phyloP scores from a whole-genome alignment of 2,797 vertebrate genomes.

The Muscicapa striata region DNA sequence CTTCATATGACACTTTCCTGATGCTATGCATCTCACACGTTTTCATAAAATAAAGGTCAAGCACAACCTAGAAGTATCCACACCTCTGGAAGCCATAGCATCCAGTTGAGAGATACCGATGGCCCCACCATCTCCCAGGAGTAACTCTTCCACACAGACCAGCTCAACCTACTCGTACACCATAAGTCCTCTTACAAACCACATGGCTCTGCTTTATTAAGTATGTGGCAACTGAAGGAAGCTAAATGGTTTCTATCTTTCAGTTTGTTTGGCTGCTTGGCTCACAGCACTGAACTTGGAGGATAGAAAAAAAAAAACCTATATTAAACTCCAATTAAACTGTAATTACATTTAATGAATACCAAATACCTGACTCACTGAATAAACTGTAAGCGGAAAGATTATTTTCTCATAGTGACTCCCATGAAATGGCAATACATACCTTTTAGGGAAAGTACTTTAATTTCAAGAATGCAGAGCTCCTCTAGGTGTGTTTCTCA shows the following conservation, averaged over 20 bases:
- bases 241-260: slow-evolving; percentile 10
- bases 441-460: slow-evolving; percentile 80
- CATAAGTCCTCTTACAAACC: not conserved
- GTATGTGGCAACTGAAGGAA: not conserved
- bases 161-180: not conserved
- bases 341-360: slow-evolving; percentile 83
- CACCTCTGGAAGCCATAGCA: not conserved
- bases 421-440: slow-evolving; percentile 77
- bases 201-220: not conserved
- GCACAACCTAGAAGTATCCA: not conserved
- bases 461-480: slow-evolving; percentile 78
- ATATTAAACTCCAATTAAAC: slow-evolving; percentile 82
- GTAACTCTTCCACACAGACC: not conserved
- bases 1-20: slow-evolving; percentile 4
- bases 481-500: slow-evolving; percentile 77
- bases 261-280: not conserved
- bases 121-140: not conserved
- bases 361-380: slow-evolving; percentile 78
- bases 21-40: not conserved
- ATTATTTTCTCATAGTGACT: slow-evolving; percentile 78
- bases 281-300: slow-evolving; percentile 41
- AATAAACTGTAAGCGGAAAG: slow-evolving; percentile 74
- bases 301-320: not conserved
- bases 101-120: not conserved
- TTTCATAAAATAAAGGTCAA: slow-evolving; percentile 51